A percentile compares a stretch with the other conserved stretches of the same genome.
phyloP scores from a whole-genome alignment of 1,140 invertebrate species.

The Hylaeus volcanicus region DNA sequence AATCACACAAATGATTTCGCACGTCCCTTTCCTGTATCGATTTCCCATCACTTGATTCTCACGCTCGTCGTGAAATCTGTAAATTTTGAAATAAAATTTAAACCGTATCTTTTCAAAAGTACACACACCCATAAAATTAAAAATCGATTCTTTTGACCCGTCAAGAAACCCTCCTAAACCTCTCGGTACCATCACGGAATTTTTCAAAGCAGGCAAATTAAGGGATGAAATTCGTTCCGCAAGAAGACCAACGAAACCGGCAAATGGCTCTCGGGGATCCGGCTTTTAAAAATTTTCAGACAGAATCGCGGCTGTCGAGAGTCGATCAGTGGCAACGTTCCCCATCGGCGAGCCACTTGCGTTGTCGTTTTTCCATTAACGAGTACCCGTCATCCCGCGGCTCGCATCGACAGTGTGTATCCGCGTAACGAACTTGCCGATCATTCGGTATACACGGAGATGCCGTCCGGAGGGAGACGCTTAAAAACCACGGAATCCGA shows the following conservation, averaged over 20 bases:
- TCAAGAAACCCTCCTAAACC: no score
- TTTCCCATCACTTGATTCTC: no score
- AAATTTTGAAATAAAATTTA: no score
- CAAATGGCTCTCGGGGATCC: not conserved
- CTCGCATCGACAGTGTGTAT: conserved; percentile 24
- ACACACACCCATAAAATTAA: no score
- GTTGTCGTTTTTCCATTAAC: conserved; percentile 37
- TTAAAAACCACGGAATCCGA: conserved; percentile 32
- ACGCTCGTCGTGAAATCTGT: no score
- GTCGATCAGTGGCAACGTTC: conserved; percentile 17
- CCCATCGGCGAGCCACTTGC: conserved; percentile 18
- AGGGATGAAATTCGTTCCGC: not conserved
- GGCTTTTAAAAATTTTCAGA: conserved; percentile 14
- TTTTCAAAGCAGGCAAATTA: no score
- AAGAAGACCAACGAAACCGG: not conserved
- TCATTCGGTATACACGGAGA: conserved; percentile 35
- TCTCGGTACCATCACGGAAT: no score
- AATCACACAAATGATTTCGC: no score
- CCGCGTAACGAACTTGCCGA: conserved; percentile 38
- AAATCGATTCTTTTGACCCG: no score
- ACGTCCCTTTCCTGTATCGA: no score
- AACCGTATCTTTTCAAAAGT: no score
- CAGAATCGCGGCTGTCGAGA: not conserved
- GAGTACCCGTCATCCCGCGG: conserved; percentile 23
- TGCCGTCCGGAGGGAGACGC: conserved; percentile 32